phyloP scores from a whole-genome alignment of 35 echinoderm and acorn worm species.

The Chiridota heheva region DNA sequence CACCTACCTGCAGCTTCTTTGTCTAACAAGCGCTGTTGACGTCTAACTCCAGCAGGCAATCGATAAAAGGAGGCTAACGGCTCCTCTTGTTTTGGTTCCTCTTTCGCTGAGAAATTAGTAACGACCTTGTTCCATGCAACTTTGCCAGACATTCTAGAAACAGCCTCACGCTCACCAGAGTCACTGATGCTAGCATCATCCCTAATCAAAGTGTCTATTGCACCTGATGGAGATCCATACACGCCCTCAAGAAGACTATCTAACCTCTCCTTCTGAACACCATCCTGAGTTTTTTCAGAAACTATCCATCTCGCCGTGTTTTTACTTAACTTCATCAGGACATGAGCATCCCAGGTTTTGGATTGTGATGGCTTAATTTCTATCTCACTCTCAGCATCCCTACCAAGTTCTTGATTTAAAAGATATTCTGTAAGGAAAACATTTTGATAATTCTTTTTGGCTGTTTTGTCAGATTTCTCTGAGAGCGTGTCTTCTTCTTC shows the following conservation, averaged over 20 bases:
- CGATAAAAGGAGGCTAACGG: conserved; percentile 83
- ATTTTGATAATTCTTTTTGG: background rate
- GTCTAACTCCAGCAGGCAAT: conserved; percentile 57
- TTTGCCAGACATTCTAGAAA: too few species aligned
- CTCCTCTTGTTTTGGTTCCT: conserved; percentile 4
- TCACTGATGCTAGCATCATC: conserved; percentile 86
- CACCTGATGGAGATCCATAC: conserved; percentile 48
- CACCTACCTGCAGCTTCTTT: conserved; percentile 71
- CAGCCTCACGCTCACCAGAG: conserved; percentile 2
- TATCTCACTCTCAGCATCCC: conserved; percentile 31
- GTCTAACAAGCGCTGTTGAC: conserved; percentile 49
- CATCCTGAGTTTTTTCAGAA: conserved; percentile 59
- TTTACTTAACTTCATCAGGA: conserved; percentile 78
- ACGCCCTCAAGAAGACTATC: conserved; percentile 66
- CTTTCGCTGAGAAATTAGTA: too few species aligned
- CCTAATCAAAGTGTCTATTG: conserved; percentile 72
- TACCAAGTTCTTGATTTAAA: conserved; percentile 4
- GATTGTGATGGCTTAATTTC: conserved; percentile 9
- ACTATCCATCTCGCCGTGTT: conserved; percentile 94
- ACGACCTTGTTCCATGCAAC: background rate
- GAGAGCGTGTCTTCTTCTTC: conserved; percentile 24
- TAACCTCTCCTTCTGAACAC: conserved; percentile 71
- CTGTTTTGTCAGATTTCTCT: too few species aligned
- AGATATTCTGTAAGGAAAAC: conserved; percentile 53
- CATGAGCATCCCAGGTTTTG: conserved; percentile 68